phyloP scores from a whole-genome alignment of 2,888 invertebrate genomes.

The Agrotis ipsilon region DNA sequence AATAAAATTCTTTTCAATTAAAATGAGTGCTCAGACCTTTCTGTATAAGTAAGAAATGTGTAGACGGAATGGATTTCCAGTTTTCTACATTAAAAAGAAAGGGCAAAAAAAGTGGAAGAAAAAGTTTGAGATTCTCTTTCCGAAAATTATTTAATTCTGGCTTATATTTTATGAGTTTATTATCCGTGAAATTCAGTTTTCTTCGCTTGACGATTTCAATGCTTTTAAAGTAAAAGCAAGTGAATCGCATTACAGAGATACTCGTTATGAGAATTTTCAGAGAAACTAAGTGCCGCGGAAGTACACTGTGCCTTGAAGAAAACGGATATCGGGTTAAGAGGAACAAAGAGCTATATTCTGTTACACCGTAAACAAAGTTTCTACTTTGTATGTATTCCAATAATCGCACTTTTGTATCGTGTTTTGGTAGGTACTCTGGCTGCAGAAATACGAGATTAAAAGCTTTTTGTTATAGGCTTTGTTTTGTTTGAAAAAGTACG shows the following conservation, averaged over 20 bases:
- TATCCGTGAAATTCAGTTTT: constrained; percentile 54
- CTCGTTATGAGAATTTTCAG: constrained; percentile 61
- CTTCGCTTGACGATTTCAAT: constrained; percentile 53
- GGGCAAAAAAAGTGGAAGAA: constrained; percentile 22
- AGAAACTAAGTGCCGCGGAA: constrained; percentile 65
- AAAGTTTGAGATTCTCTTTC: constrained; percentile 12
- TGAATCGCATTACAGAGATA: constrained; percentile 61
- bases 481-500: constrained; percentile 10
- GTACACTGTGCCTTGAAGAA: constrained; percentile 61
- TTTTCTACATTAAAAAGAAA: constrained; percentile 8
- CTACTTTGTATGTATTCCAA: constrained; percentile 61
- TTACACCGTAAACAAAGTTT: constrained; percentile 61
- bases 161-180: constrained; percentile 58
- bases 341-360: constrained; percentile 64
- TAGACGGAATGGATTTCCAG: constrained; percentile 23
- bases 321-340: constrained; percentile 70
- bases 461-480: constrained; percentile 26
- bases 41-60: constrained; percentile 25
- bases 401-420: constrained; percentile 49
- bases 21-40: constrained; percentile 30
- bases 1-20: constrained; percentile 48
- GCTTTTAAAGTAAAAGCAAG: constrained; percentile 67
- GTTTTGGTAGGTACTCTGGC: constrained; percentile 27
- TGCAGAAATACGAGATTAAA: constrained; percentile 40
- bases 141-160: constrained; percentile 49